Base-by-base conservation (phyloP, 2,797 vertebrate species). In the Fratercula arctica region DNA sequence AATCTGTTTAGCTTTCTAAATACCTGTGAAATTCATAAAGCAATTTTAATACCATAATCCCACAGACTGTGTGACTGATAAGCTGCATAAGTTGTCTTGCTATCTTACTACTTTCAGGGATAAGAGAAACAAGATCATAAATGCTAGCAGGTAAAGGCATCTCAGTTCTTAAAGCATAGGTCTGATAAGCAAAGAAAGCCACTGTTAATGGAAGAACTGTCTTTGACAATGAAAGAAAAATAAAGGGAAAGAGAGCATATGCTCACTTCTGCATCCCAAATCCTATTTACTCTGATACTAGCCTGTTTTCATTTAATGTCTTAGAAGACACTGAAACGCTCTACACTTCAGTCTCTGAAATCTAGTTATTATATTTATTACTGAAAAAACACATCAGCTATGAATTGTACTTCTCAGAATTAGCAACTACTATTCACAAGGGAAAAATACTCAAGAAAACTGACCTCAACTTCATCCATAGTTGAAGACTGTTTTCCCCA, bases 381-480 rank as follows among this genome's bases (percentile, higher is more conserved):
- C 15, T 29, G 16, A 9, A 2, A 50, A 67, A 45, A 45, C 0
- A 2, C 17, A 69, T 7, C 13, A 39, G 16, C 13, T 4, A 17
- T 39, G 10, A 24, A 41, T 3, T 18, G 2, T 33, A 46, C 18
- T 45, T 72, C 11, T 50, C 7, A 19, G 11, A 41, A 56, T 6
- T 29, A 61, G 20, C 23, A 68, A 56, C 19, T 4, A 46, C 13
- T 29, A 82, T 37, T 51, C 28, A 39, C 15, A 66, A 45, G 28
- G 23, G 24, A 33, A 26, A 35, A 93, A 54, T 13, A 59, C 10
- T 16, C 6, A 50, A 43, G 25, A 51, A 51, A 75, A 37, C 12
- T 6, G 5, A 64, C 20, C 3, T 3, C 5, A 9, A 4, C 10
- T 74, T 56, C 24, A 60, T 3, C 39, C 1, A 4, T 1, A 66